A percentile compares a stretch with the other conserved stretches of the same genome.
phyloP scores from a whole-genome alignment of 2,113 vertebrate genomes.

The Numenius arquata region DNA sequence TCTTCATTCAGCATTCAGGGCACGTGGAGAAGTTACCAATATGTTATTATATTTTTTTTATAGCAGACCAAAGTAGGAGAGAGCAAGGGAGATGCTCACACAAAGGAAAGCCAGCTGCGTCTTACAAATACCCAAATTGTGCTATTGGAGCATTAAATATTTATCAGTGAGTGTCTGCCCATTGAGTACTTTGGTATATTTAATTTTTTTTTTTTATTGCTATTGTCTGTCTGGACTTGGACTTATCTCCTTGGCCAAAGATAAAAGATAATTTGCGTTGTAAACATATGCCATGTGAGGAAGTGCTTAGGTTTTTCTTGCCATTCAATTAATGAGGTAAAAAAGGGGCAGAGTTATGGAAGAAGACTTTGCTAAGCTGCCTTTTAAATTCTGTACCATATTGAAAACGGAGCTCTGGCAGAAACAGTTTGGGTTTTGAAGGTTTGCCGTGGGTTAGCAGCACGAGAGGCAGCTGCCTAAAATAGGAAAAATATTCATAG shows the following conservation, averaged over 20 bases:
- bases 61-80: background rate
- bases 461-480: slow-evolving; percentile 23
- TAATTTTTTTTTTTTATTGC: slow-evolving; percentile 41
- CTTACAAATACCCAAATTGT: slow-evolving; percentile 28
- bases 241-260: slow-evolving; percentile 31
- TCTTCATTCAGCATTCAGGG: background rate
- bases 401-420: background rate
- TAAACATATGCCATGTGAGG: background rate
- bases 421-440: slow-evolving; percentile 30
- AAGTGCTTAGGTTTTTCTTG: background rate
- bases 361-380: background rate
- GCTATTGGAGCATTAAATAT: slow-evolving; percentile 45
- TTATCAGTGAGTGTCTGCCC: slow-evolving; percentile 39
- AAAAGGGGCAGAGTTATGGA: background rate
- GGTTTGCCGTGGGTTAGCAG: slow-evolving; percentile 4
- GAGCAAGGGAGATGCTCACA: background rate
- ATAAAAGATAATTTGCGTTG: slow-evolving; percentile 25
- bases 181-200: slow-evolving; percentile 34
- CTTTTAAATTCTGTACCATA: background rate
- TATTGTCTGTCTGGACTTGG: slow-evolving; percentile 46
- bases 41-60: background rate
- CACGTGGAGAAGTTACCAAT: background rate
- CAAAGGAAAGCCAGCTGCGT: background rate
- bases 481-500: background rate
- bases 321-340: background rate